These are phyloP conservation scores for Biston stratarius DNA, from an alignment of 2,888 invertebrate genomes.

Conservation along the genomic window DNA sequence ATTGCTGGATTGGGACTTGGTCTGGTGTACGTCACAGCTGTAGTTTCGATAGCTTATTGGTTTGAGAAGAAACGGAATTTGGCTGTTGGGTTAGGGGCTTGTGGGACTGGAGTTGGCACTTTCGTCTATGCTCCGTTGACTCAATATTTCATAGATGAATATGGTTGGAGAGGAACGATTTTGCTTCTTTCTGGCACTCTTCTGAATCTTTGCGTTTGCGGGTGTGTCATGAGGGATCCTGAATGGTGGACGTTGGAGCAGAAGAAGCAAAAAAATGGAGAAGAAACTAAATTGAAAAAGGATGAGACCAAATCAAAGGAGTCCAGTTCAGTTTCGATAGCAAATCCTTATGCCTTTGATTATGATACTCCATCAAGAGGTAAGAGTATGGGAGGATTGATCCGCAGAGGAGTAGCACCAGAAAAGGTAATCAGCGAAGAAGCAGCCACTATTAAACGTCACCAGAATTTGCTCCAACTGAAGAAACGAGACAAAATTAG, in stretches of 20 bases:
- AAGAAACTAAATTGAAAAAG: conserved; percentile 62
- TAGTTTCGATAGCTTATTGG: conserved; percentile 96
- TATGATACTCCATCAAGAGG: conserved; percentile 67
- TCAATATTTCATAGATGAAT: conserved; percentile 91
- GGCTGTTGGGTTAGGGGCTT: conserved; percentile 95
- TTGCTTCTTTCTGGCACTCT: conserved; percentile 93
- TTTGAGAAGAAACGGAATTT: conserved; percentile 95
- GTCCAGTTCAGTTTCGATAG: conserved; percentile 82
- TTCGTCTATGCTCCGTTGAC: conserved; percentile 95
- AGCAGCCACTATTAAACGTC: conserved; percentile 64
- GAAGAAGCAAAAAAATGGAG: conserved; percentile 73
- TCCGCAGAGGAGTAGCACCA: conserved; percentile 65
- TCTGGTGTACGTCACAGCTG: conserved; percentile 95
- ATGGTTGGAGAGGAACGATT: conserved; percentile 94
- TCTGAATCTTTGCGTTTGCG: conserved; percentile 94
- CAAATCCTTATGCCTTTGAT: conserved; percentile 76
- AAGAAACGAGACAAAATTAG: conserved; percentile 57
- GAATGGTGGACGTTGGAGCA: conserved; percentile 92
- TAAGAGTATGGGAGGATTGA: conserved; percentile 70
- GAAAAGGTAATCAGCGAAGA: conserved; percentile 73
- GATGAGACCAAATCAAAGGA: conserved; percentile 73
- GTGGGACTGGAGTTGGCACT: conserved; percentile 96
- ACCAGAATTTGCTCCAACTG: conserved; percentile 58
- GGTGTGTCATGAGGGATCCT: conserved; percentile 94
- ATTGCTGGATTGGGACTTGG: conserved; percentile 94